A percentile compares a stretch with the other conserved stretches of the same genome.
These are phyloP conservation scores for Euura lappo DNA, from an alignment of 1,140 invertebrate genomes.

Conservation along the genomic window DNA sequence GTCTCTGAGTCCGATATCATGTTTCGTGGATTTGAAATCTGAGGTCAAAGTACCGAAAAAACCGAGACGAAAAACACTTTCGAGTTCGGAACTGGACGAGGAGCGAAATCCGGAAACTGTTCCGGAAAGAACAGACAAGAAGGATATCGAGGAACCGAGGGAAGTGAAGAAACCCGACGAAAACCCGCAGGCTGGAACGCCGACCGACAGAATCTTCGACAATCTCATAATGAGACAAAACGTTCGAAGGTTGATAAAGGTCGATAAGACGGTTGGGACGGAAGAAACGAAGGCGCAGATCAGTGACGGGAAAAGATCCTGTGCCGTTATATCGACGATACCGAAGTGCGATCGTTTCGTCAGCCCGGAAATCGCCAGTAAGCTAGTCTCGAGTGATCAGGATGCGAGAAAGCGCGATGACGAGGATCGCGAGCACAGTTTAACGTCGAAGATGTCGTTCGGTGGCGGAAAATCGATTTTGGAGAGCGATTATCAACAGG, in stretches of 20 bases:
- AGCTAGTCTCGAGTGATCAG: conserved; percentile 4
- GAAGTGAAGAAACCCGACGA: not conserved
- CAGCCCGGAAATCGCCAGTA: not conserved
- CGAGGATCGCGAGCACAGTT: not conserved
- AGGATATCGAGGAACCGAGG: not conserved
- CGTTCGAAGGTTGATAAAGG: not conserved
- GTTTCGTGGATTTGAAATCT: no score
- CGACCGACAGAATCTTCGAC: not conserved
- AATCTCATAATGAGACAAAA: not conserved
- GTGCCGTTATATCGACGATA: conserved; percentile 44
- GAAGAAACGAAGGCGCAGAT: not conserved
- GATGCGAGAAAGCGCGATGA: conserved; percentile 8
- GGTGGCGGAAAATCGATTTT: conserved; percentile 4
- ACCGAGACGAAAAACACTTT: conserved; percentile 3
- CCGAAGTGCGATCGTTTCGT: conserved; percentile 42
- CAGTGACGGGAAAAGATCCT: conserved; percentile 12
- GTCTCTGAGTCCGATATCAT: not conserved
- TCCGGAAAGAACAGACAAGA: not conserved
- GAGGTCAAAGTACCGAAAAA: not conserved
- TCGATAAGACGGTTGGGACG: not conserved
- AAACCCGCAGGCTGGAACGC: not conserved
- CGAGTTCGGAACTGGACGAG: not conserved
- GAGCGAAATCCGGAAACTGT: not conserved
- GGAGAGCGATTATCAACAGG: conserved; percentile 1
- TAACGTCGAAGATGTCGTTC: not conserved